Conservation (phyloP, 2,888 invertebrate genomes). For the Lithodes maja region DNA sequence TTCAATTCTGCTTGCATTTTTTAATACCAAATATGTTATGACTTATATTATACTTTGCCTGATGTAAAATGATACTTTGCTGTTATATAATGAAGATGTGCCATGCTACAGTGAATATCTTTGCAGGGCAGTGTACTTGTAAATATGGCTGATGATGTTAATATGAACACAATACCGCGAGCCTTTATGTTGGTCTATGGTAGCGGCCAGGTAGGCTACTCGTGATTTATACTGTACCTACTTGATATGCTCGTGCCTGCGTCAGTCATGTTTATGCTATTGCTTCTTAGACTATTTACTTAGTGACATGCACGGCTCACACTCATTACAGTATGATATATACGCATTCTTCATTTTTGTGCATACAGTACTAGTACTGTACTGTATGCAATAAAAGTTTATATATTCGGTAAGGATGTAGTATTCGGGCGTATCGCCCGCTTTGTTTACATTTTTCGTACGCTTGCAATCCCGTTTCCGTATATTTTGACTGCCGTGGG, state of each 20-base stretch:
- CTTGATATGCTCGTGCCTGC: constrained; percentile 9
- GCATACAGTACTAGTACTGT: too few species aligned
- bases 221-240: neutral
- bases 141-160: constrained; percentile 28
- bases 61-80: too few species aligned
- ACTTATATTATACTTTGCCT: too few species aligned
- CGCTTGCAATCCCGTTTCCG: too few species aligned
- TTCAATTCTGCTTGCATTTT: too few species aligned
- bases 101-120: neutral
- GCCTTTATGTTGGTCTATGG: constrained; percentile 47
- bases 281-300: constrained; percentile 11
- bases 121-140: constrained; percentile 38
- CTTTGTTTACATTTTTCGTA: too few species aligned
- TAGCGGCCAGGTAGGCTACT: constrained; percentile 48
- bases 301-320: constrained; percentile 1
- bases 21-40: too few species aligned
- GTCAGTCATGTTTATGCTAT: constrained; percentile 27
- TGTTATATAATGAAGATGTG: too few species aligned
- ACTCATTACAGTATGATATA: constrained; percentile 19
- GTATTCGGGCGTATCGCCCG: too few species aligned
- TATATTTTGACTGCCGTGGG: too few species aligned
- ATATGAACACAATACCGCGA: constrained; percentile 55
- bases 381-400: too few species aligned
- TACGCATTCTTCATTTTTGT: neutral
- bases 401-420: too few species aligned